Evolutionary conservation across 2,113 vertebrate species (phyloP).

Genomic region (Tonatia bakeri): DNA sequence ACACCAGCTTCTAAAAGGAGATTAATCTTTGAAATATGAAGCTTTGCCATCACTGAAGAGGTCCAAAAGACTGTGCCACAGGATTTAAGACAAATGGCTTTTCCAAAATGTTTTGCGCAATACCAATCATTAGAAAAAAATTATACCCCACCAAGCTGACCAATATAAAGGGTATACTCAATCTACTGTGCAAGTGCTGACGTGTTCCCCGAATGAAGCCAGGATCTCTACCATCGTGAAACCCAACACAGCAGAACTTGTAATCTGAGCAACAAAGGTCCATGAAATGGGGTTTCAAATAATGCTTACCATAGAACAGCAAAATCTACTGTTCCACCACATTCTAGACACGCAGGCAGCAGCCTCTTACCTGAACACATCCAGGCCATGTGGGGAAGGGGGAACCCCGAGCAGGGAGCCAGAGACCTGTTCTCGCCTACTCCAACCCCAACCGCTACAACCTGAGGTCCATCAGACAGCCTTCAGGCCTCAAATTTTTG

Average conservation of each 20-base stretch:
- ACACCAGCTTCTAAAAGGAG: constrained; percentile 9
- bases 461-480: not conserved
- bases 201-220: not conserved
- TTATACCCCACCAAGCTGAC: not conserved
- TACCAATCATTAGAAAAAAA: not conserved
- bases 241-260: not conserved
- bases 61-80: not conserved
- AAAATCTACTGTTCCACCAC: not conserved
- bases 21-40: constrained; percentile 1
- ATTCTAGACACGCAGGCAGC: not conserved
- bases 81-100: not conserved
- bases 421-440: not conserved
- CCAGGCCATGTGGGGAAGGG: not conserved
- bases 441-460: not conserved
- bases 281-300: not conserved
- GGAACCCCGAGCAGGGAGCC: not conserved
- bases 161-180: not conserved
- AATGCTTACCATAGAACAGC: not conserved
- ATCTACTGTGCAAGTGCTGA: not conserved
- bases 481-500: not conserved
- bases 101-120: not conserved
- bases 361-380: not conserved
- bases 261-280: not conserved
- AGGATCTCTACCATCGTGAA: not conserved
- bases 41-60: not conserved